Conservation (phyloP, 2,113 vertebrate species). For the Mugil cephalus region DNA sequence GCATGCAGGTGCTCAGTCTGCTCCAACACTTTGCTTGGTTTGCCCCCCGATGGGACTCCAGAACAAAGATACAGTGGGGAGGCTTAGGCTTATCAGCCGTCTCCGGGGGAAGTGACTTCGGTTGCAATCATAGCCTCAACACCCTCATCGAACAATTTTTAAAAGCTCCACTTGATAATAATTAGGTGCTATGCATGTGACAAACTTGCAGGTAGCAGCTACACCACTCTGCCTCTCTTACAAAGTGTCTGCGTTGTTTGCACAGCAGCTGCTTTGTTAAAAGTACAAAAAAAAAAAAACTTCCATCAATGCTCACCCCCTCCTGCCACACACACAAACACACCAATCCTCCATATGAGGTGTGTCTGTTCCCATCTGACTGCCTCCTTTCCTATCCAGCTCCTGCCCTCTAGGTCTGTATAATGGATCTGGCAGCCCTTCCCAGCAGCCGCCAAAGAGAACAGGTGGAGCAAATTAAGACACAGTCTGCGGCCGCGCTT, state of each 20-base stretch:
- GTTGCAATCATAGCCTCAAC: conserved; percentile 45
- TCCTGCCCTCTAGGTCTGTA: conserved; percentile 83
- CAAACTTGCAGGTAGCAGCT: conserved; percentile 27
- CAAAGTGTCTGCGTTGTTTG: conserved; percentile 31
- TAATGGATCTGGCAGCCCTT: conserved; percentile 89
- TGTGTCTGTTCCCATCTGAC: conserved; percentile 79
- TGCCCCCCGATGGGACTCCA: conserved; percentile 65
- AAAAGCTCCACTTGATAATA: conserved; percentile 54
- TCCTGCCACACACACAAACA: conserved; percentile 37
- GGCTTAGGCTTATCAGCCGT: conserved; percentile 67
- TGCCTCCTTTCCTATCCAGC: conserved; percentile 67
- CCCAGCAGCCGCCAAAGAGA: conserved; percentile 77
- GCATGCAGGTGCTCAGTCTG: conserved; percentile 68
- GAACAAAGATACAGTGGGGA: conserved; percentile 66
- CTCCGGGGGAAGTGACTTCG: conserved; percentile 57
- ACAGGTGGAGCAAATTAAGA: conserved; percentile 87
- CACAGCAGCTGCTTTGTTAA: conserved; percentile 49
- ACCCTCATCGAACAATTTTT: conserved; percentile 45
- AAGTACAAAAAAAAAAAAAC: conserved; percentile 11
- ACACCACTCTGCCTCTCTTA: conserved; percentile 3
- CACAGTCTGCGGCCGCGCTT: conserved; percentile 77
- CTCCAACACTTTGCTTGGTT: conserved; percentile 72
- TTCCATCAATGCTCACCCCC: neutral
- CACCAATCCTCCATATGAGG: conserved; percentile 67
- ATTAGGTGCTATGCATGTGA: conserved; percentile 29